Conservation (phyloP, 2,888 invertebrate genomes). For the Dolichopus griseipennis region DNA sequence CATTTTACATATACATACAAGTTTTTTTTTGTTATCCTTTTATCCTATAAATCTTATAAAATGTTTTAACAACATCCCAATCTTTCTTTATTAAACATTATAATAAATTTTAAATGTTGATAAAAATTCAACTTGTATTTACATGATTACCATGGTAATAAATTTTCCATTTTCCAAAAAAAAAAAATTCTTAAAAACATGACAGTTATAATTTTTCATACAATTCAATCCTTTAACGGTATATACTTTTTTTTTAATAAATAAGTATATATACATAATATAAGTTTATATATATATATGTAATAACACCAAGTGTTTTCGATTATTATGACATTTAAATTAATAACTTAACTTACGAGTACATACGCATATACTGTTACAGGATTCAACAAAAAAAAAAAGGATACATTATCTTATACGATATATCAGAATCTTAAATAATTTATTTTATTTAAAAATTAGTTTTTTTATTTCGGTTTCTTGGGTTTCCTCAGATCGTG, state of each 20-base stretch:
- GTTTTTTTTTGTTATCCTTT: background rate
- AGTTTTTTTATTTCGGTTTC: too few species aligned
- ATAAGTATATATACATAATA: too few species aligned
- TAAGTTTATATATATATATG: too few species aligned
- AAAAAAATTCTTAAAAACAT: background rate
- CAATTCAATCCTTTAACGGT: background rate
- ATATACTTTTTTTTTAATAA: background rate
- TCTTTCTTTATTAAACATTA: background rate
- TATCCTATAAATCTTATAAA: background rate
- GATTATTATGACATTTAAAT: conserved; percentile 15
- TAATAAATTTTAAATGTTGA: background rate
- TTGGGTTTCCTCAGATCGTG: too few species aligned
- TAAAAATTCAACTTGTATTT: conserved; percentile 3
- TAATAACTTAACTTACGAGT: conserved; percentile 12
- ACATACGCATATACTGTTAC: too few species aligned
- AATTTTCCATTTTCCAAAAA: background rate
- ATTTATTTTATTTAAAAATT: too few species aligned
- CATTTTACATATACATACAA: background rate
- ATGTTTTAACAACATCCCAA: background rate
- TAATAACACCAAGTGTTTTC: background rate
- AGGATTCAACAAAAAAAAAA: too few species aligned
- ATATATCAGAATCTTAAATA: too few species aligned
- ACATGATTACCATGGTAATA: background rate
- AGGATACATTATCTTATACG: too few species aligned
- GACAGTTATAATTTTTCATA: background rate